These are phyloP conservation scores for Syngnathus scovelli DNA, from an alignment of 2,113 vertebrate genomes.

Conservation along the genomic window DNA sequence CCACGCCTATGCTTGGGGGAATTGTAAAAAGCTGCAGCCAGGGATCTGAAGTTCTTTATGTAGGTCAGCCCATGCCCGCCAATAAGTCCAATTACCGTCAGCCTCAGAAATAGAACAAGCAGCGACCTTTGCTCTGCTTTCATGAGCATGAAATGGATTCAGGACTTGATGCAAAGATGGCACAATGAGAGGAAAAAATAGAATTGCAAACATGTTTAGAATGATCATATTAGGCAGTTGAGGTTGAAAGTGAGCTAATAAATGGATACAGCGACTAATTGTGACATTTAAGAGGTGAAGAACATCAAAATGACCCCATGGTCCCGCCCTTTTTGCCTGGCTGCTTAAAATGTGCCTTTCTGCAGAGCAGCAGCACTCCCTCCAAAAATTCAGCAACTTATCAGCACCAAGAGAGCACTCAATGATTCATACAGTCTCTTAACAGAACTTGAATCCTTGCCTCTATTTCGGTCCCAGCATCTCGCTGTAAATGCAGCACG, in stretches of 20 bases:
- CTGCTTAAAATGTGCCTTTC: constrained; percentile 33
- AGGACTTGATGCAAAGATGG: constrained; percentile 20
- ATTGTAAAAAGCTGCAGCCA: constrained; percentile 28
- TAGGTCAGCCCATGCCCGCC: constrained; percentile 66
- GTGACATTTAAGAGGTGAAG: constrained; percentile 20
- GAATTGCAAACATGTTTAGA: constrained; percentile 8
- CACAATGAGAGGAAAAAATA: not conserved
- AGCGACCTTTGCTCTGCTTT: constrained; percentile 46
- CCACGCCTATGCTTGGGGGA: constrained; percentile 36
- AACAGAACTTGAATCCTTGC: constrained; percentile 68
- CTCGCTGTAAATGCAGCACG: constrained; percentile 46
- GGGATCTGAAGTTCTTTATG: constrained; percentile 51
- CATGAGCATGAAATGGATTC: constrained; percentile 24
- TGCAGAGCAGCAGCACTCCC: constrained; percentile 22
- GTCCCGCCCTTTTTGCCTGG: constrained; percentile 25
- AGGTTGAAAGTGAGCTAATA: constrained; percentile 7
- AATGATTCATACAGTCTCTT: constrained; percentile 68
- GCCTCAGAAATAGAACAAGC: constrained; percentile 51
- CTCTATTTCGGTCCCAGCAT: constrained; percentile 62
- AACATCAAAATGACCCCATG: constrained; percentile 24
- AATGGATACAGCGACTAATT: not conserved
- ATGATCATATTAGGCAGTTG: constrained; percentile 2
- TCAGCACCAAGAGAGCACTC: constrained; percentile 58
- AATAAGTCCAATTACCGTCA: constrained; percentile 70
- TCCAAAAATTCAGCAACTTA: constrained; percentile 45